phyloP scores from a whole-genome alignment of 92 coral and sea anemone genomes.

The Siderastrea radians region DNA sequence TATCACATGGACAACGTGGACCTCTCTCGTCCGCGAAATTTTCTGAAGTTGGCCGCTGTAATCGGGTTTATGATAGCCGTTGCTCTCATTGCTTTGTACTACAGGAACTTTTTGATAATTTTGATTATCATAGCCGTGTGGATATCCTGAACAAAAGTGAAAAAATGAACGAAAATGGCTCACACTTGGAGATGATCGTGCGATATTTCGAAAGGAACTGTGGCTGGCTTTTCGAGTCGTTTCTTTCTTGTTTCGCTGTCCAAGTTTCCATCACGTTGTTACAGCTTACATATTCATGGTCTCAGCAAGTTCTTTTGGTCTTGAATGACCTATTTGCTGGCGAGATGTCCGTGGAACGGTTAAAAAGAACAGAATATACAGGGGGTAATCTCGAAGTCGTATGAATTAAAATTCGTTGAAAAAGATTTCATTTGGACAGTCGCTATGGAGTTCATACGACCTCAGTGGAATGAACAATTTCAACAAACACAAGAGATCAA shows the following conservation, averaged over 20 bases:
- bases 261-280: conserved; percentile 48
- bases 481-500: background rate
- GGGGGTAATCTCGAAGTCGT: conserved; percentile 40
- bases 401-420: background rate
- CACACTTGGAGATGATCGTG: conserved; percentile 3
- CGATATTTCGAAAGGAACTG: conserved; percentile 9
- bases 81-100: conserved; percentile 76
- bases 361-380: conserved; percentile 14
- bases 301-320: conserved; percentile 28
- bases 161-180: background rate
- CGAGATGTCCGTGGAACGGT: background rate
- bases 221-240: conserved; percentile 37
- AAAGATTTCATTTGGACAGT: background rate
- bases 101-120: conserved; percentile 82
- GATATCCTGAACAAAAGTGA: conserved; percentile 68
- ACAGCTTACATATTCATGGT: conserved; percentile 36
- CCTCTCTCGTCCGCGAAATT: conserved; percentile 54
- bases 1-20: conserved; percentile 58
- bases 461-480: conserved; percentile 19
- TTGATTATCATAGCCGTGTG: conserved; percentile 85
- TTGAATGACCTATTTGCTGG: conserved; percentile 38
- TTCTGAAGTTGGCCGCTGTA: conserved; percentile 76
- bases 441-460: conserved; percentile 23
- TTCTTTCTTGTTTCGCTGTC: conserved; percentile 50
- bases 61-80: conserved; percentile 80